Percentiles rank a stretch among this genome's conserved stretches.
These are phyloP conservation scores for Frieseomelitta varia DNA, from an alignment of 1,140 invertebrate genomes.

Conservation along the genomic window DNA sequence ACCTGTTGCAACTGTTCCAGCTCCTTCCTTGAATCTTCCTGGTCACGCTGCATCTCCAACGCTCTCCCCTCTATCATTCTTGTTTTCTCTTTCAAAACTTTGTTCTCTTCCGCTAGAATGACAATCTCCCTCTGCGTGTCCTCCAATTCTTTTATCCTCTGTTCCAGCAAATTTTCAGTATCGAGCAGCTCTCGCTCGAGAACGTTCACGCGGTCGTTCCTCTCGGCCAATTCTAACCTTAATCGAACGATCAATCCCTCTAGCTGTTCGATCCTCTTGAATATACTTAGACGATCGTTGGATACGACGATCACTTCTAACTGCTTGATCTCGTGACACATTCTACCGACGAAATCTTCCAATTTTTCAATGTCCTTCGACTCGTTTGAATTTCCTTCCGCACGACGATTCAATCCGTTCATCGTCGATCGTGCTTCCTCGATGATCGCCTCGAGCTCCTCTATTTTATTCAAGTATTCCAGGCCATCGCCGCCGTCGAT, in stretches of 20 bases:
- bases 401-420: slow-evolving; percentile 3
- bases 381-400: not conserved
- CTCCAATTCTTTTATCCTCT: slow-evolving; percentile 24
- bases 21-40: slow-evolving; percentile 12
- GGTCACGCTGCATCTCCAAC: slow-evolving; percentile 14
- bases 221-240: slow-evolving; percentile 45
- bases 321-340: slow-evolving; percentile 51
- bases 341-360: slow-evolving; percentile 32
- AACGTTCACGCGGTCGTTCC: slow-evolving; percentile 18
- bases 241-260: slow-evolving; percentile 38
- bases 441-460: slow-evolving; percentile 44
- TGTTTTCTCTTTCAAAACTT: slow-evolving; percentile 10
- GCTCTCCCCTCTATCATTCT: slow-evolving; percentile 19
- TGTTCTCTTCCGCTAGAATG: slow-evolving; percentile 25
- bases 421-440: slow-evolving; percentile 27
- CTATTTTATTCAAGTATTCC: slow-evolving; percentile 48
- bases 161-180: slow-evolving; percentile 14
- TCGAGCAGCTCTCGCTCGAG: slow-evolving; percentile 35
- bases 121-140: not conserved
- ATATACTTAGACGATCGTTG: slow-evolving; percentile 34
- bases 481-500: slow-evolving; percentile 22
- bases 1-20: slow-evolving; percentile 42
- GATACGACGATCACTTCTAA: slow-evolving; percentile 52
- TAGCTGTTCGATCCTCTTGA: slow-evolving; percentile 49
- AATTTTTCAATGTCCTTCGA: slow-evolving; percentile 31